A percentile compares a stretch with the other conserved stretches of the same genome.
phyloP scores from a whole-genome alignment of 2,113 vertebrate genomes.

The Grammomys surdaster region DNA sequence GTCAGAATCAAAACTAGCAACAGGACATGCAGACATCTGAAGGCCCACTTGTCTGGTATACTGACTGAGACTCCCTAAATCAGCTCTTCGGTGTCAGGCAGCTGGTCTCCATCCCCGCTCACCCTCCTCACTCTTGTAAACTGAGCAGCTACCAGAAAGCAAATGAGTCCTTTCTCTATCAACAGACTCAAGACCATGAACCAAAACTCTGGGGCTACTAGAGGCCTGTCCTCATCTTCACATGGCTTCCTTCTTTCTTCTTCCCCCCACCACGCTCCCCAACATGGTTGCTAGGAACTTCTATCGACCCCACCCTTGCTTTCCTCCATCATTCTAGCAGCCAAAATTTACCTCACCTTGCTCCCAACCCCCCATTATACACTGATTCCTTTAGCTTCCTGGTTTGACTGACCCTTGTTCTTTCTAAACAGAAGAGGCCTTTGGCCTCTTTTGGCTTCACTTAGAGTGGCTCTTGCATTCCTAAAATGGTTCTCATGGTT shows the following conservation, averaged over 20 bases:
- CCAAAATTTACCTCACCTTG: neutral
- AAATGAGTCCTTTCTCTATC: neutral
- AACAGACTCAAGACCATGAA: neutral
- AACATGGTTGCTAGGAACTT: neutral
- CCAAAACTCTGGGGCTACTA: neutral
- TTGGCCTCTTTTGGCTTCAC: neutral
- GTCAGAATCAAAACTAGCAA: neutral
- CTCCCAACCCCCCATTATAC: neutral
- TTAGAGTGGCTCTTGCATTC: neutral
- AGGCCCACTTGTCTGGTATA: neutral
- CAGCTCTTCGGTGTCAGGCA: neutral
- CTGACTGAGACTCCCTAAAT: rapidly evolving
- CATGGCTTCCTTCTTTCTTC: too few species aligned
- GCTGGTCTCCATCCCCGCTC: neutral
- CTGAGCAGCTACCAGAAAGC: neutral
- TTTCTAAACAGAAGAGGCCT: neutral
- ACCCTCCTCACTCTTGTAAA: neutral
- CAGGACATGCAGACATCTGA: neutral
- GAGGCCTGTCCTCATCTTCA: neutral
- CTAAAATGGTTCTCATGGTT: neutral
- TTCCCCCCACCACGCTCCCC: too few species aligned
- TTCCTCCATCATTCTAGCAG: neutral
- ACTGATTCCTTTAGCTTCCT: neutral
- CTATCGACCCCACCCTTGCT: neutral
- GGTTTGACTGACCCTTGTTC: neutral